phyloP scores from a whole-genome alignment of 2,113 vertebrate species.

The Chaetura pelagica region DNA sequence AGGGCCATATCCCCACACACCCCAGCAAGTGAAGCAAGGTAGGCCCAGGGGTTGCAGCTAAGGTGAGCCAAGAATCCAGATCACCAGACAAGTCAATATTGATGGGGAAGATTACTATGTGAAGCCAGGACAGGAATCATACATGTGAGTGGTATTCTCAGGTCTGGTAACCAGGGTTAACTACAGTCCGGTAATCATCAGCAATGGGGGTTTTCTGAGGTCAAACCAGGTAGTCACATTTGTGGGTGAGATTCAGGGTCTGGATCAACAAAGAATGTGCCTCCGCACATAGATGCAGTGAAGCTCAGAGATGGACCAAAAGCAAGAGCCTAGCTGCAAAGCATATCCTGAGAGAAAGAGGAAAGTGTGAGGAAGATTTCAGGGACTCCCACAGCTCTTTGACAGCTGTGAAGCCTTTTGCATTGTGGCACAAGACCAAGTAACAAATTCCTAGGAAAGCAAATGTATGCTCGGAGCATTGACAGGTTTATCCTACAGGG shows the following conservation, averaged over 20 bases:
- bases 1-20: background rate
- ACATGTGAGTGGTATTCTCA: too few species aligned
- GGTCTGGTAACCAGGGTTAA: background rate
- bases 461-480: fast-evolving
- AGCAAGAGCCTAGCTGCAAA: background rate
- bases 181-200: background rate
- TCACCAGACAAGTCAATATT: background rate
- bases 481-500: background rate
- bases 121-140: background rate
- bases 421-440: background rate
- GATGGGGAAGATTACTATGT: background rate
- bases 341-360: background rate
- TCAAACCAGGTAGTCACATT: background rate
- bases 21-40: background rate
- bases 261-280: background rate
- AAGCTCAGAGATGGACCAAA: background rate
- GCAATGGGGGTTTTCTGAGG: background rate
- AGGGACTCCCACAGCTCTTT: background rate
- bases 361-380: too few species aligned
- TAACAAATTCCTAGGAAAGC: background rate
- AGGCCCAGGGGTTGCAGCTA: background rate
- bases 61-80: background rate
- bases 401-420: background rate
- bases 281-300: background rate
- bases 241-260: background rate